Conservation (phyloP, 2,888 invertebrate species). For the Ashinkailepas kermadecensis region DNA sequence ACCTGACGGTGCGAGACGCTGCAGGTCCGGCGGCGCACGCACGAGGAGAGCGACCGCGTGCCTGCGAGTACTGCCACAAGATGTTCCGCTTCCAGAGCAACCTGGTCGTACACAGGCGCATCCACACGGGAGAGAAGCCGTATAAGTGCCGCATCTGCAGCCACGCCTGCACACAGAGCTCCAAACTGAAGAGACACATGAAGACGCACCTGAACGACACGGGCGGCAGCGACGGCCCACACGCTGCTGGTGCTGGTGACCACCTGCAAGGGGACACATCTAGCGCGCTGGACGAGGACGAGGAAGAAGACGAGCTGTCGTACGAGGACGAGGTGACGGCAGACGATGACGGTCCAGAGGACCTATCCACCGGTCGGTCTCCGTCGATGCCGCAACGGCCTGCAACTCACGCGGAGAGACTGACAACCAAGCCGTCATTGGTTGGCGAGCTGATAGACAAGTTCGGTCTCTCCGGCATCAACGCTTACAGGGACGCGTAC, state of each 20-base stretch:
- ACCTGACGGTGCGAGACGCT: neutral
- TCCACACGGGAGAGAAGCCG: constrained; percentile 68
- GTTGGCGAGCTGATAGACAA: constrained; percentile 95
- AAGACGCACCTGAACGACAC: constrained; percentile 56
- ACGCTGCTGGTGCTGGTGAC: constrained; percentile 38
- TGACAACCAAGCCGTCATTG: constrained; percentile 52
- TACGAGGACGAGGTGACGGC: constrained; percentile 55
- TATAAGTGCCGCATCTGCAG: constrained; percentile 87
- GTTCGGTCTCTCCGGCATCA: constrained; percentile 86
- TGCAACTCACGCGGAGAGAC: neutral
- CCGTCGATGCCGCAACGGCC: too few relatives aligned
- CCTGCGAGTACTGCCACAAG: constrained; percentile 89
- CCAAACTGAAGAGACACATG: constrained; percentile 88
- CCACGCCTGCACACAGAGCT: constrained; percentile 78
- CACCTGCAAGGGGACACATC: constrained; percentile 46
- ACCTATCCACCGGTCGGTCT: constrained; percentile 48
- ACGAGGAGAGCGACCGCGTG: constrained; percentile 39
- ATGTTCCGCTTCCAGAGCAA: constrained; percentile 86
- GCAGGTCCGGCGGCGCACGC: constrained; percentile 7
- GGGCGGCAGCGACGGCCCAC: neutral
- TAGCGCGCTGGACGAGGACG: constrained; percentile 58
- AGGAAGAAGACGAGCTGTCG: constrained; percentile 63
- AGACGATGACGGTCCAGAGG: constrained; percentile 60
- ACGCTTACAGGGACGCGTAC: constrained; percentile 92
- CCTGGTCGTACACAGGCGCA: constrained; percentile 80